These are phyloP conservation scores for Lepidurus arcticus DNA, from an alignment of 1,140 invertebrate genomes.

Conservation along the genomic window DNA sequence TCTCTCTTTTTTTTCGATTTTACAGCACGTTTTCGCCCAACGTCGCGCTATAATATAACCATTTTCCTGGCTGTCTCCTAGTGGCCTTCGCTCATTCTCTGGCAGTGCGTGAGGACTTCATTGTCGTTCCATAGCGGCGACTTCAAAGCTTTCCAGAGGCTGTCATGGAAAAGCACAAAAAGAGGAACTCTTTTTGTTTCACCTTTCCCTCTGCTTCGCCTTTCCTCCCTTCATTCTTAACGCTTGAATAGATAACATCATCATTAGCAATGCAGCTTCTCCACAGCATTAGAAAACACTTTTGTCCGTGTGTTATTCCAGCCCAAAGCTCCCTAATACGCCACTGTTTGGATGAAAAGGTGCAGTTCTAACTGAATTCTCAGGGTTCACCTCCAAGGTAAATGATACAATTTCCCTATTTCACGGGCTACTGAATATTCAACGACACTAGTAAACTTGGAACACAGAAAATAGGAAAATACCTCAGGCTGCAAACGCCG, in stretches of 20 bases:
- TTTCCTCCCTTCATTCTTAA: background rate
- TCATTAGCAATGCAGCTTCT: background rate
- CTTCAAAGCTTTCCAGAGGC: slow-evolving; percentile 10
- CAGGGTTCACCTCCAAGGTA: background rate
- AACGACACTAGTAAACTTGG: background rate
- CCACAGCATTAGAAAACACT: background rate
- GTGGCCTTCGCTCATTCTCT: background rate
- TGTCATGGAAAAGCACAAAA: slow-evolving; percentile 11
- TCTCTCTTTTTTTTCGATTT: background rate
- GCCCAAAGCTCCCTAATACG: too few relatives aligned
- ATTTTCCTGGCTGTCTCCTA: background rate
- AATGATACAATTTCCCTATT: slow-evolving; percentile 12
- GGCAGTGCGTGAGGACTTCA: background rate
- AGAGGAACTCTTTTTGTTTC: background rate
- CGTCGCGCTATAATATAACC: background rate
- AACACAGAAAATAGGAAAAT: too few relatives aligned
- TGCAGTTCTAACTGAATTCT: background rate
- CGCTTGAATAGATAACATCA: slow-evolving; percentile 10
- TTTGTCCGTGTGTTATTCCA: background rate
- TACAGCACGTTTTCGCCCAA: background rate
- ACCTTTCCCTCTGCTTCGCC: background rate
- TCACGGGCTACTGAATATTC: slow-evolving; percentile 5
- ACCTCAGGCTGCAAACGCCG: background rate
- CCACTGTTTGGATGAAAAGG: too few relatives aligned
- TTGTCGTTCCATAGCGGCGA: slow-evolving; percentile 3